These are phyloP conservation scores for Diplodus puntazzo DNA, from an alignment of 2,797 vertebrate genomes.

Conservation along the genomic window DNA sequence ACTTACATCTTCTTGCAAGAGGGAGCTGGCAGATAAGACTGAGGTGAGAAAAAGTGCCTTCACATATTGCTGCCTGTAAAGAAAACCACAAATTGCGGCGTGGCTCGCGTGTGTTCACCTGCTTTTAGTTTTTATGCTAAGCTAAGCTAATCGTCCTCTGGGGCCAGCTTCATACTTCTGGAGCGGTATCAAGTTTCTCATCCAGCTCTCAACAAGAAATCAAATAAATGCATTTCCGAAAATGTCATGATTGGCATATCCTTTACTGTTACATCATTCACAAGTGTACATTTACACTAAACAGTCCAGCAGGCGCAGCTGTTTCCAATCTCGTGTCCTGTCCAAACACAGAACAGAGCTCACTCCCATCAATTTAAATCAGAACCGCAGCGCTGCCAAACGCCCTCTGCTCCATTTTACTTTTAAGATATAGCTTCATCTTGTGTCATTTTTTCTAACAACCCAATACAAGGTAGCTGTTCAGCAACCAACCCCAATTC, in stretches of 20 bases:
- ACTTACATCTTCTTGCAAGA: no score
- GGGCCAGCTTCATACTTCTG: neutral
- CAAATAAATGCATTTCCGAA: neutral
- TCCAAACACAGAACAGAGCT: conserved; percentile 33
- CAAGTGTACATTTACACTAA: conserved; percentile 15
- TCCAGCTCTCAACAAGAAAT: neutral
- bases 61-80: neutral
- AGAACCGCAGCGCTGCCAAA: conserved; percentile 23
- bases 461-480: conserved; percentile 29
- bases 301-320: conserved; percentile 45
- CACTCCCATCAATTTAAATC: conserved; percentile 40
- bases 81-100: no score
- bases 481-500: conserved; percentile 63
- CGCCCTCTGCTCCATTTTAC: conserved; percentile 13
- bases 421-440: conserved; percentile 38
- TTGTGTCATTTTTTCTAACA: conserved; percentile 21
- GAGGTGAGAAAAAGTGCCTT: neutral
- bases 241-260: neutral
- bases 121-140: conserved; percentile 2
- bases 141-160: conserved; percentile 1
- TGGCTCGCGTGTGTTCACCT: no score
- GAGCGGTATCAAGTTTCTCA: conserved; percentile 6
- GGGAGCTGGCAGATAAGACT: no score
- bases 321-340: conserved; percentile 33
- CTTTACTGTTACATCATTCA: conserved; percentile 13